A percentile compares a stretch with the other conserved stretches of the same genome.
These are phyloP conservation scores for Panorpa germanica DNA, from an alignment of 2,888 invertebrate genomes.

Conservation along the genomic window DNA sequence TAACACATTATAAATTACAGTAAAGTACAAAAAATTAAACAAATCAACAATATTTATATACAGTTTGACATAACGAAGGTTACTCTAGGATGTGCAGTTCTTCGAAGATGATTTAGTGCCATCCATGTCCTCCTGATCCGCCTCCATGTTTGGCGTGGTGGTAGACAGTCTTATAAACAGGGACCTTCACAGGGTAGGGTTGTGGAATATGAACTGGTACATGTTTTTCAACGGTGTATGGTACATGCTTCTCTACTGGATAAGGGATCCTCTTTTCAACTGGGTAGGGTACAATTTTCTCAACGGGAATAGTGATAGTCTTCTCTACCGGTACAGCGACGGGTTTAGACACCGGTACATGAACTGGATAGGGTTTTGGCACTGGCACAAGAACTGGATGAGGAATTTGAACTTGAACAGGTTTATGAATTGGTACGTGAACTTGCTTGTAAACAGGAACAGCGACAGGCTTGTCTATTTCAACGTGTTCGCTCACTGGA, in stretches of 20 bases:
- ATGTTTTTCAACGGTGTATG: conserved; percentile 47
- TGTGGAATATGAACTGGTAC: conserved; percentile 46
- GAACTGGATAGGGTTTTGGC: conserved; percentile 46
- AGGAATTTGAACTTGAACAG: conserved; percentile 35
- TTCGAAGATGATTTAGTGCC: no score
- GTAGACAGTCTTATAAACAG: conserved; percentile 50
- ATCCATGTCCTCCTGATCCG: no score
- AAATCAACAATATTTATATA: no score
- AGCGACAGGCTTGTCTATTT: conserved; percentile 46
- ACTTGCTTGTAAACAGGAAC: conserved; percentile 49
- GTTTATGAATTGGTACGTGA: conserved; percentile 41
- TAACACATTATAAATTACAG: no score
- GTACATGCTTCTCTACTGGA: conserved; percentile 46
- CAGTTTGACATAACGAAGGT: no score
- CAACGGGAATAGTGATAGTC: conserved; percentile 46
- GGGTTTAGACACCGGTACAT: conserved; percentile 45
- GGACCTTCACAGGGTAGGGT: conserved; percentile 49
- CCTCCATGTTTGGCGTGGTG: conserved; percentile 51
- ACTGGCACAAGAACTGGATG: conserved; percentile 36
- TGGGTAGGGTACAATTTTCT: conserved; percentile 52
- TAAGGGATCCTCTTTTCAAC: conserved; percentile 45
- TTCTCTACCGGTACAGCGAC: conserved; percentile 48
- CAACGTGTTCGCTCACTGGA: conserved; percentile 41
- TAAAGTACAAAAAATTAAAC: no score
- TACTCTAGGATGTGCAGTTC: no score